Percentiles rank a stretch among this genome's conserved stretches.
These are phyloP conservation scores for Lucifuga dentata DNA, from an alignment of 2,113 vertebrate species.

Conservation along the genomic window DNA sequence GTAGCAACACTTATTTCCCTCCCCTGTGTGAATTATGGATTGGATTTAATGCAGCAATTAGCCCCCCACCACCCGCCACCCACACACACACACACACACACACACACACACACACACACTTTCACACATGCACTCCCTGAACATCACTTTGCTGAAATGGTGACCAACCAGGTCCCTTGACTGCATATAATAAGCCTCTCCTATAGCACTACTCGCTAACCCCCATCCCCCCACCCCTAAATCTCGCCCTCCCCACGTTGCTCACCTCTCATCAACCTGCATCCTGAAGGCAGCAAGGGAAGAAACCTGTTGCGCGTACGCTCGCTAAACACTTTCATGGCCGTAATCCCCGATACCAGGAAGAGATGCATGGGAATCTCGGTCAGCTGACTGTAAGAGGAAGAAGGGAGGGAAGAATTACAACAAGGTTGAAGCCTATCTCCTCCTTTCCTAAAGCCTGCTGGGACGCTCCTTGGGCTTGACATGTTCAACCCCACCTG, in stretches of 20 bases:
- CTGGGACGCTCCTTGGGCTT: slow-evolving; percentile 72
- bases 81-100: slow-evolving; percentile 32
- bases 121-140: neutral
- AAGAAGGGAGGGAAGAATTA: slow-evolving; percentile 41
- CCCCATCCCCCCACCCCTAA: slow-evolving; percentile 12
- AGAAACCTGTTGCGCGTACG: slow-evolving; percentile 37
- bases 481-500: slow-evolving; percentile 67
- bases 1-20: slow-evolving; percentile 38
- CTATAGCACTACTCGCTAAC: neutral
- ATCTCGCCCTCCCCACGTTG: slow-evolving; percentile 6
- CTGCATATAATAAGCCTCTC: slow-evolving; percentile 11
- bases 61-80: too few species aligned
- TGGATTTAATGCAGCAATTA: slow-evolving; percentile 60
- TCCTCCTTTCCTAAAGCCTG: slow-evolving; percentile 63
- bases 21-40: slow-evolving; percentile 70
- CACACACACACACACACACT: slow-evolving; percentile 32
- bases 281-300: slow-evolving; percentile 30
- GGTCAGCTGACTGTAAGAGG: slow-evolving; percentile 68
- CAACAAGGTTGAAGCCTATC: slow-evolving; percentile 25
- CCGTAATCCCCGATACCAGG: slow-evolving; percentile 55
- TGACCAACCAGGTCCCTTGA: slow-evolving; percentile 21
- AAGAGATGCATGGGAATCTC: slow-evolving; percentile 73
- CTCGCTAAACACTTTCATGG: slow-evolving; percentile 56
- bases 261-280: slow-evolving; percentile 59
- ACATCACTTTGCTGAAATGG: slow-evolving; percentile 1